Evolutionary conservation across 2,888 invertebrate species (phyloP).

Genomic region (Teinopalpus imperialis): DNA sequence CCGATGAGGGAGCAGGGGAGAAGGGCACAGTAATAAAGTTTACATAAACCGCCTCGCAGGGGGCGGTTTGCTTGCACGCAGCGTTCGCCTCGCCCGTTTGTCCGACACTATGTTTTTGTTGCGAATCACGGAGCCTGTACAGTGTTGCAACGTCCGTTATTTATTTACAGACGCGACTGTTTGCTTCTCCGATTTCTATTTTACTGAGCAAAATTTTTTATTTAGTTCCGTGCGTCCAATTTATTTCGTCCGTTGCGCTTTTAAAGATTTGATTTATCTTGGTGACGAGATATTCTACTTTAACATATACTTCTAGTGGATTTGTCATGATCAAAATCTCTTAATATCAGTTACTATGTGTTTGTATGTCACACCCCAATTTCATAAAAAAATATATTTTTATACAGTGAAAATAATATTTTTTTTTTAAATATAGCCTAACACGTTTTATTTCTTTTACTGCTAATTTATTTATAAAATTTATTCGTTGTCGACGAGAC

Average conservation of each 20-base stretch:
- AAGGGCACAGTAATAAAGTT: conserved; percentile 70
- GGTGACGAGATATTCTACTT: too few relatives aligned
- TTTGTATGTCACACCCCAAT: too few relatives aligned
- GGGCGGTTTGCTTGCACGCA: conserved; percentile 59
- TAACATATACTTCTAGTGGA: too few relatives aligned
- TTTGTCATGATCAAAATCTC: too few relatives aligned
- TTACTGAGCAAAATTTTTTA: conserved; percentile 13
- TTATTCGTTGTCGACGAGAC: background rate
- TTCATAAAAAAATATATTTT: too few relatives aligned
- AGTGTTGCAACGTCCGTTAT: conserved; percentile 61
- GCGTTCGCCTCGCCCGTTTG: conserved; percentile 51
- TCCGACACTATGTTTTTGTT: conserved; percentile 67
- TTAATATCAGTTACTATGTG: too few relatives aligned
- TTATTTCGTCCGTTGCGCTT: background rate
- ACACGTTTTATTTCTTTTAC: conserved; percentile 2
- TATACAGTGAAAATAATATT: too few relatives aligned
- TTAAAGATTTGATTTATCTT: too few relatives aligned
- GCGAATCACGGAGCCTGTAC: conserved; percentile 69
- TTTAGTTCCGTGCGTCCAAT: background rate
- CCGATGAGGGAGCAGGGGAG: conserved; percentile 39
- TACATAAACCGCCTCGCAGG: conserved; percentile 73
- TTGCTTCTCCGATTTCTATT: conserved; percentile 34
- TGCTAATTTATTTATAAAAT: background rate
- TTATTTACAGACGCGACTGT: conserved; percentile 67
- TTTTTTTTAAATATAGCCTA: conserved; percentile 19